Base-by-base conservation (phyloP, 2,888 invertebrate genomes). In the Sinopyrophorus schimmeli region DNA sequence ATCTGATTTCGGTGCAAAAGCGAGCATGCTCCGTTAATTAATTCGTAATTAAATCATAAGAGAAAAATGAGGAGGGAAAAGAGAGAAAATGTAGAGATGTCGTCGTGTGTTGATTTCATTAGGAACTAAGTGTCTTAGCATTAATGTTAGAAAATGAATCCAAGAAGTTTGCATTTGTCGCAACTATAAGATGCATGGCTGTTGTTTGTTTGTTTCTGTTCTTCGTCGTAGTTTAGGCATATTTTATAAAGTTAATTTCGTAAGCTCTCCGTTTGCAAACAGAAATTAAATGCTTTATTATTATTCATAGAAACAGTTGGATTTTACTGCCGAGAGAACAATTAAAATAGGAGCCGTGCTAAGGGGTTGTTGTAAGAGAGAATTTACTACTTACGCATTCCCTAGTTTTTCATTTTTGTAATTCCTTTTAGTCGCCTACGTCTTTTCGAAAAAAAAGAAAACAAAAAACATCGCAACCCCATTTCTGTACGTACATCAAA, bases 271-370 rank as follows among this genome's bases (percentile, higher is more conserved):
- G 46, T 32, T 38, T 30, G 37, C 51, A 40, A 51, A 47, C 41
- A 46, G 46, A 51, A 47, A 41, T 51, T 51, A 51, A 50, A 40
- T 41, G 46, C 40, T 40, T 39, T 46, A 51, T 51, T 51, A 51
- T 46, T 51, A 51, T 51, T 51, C 51, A 51, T 51, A 51, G 51
- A 51, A 46, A 46, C 51, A 51, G 51, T 51, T 51, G 51, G 40
- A 46, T 46, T 51, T 44, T 41, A 46, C 41, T 46, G 46, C 41
- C 20, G 23, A 23, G 44, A 32, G 27, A 40, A 46, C 37, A 44
- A 32, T 50, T 50, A 39, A 39, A 48, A 49, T 31, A 30, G 28
- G 14, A 44, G 30, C n/a, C 32, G 40, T 24, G 34, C 37, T 24
- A 24, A n/a, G n/a, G 32, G 21, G 28, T 31, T 42, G 43, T 26